A percentile compares a stretch with the other conserved stretches of the same genome.
These are phyloP conservation scores for Bathynomus jamesi DNA, from an alignment of 1,140 invertebrate species.

Conservation along the genomic window DNA sequence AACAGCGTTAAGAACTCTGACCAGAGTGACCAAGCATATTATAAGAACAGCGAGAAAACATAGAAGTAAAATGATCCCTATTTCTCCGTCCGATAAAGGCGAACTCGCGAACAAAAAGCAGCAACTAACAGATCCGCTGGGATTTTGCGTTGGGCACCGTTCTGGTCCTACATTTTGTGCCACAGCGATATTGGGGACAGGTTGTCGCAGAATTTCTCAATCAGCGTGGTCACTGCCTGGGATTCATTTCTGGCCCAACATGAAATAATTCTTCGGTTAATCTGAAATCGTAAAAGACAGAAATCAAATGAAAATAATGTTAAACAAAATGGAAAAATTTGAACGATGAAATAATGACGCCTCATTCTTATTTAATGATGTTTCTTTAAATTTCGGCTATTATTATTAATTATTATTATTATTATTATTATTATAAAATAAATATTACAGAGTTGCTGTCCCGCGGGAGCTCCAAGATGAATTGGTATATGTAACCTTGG, in stretches of 20 bases:
- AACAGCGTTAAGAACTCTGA: slow-evolving; percentile 50
- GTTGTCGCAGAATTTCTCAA: slow-evolving; percentile 21
- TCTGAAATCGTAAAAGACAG: slow-evolving; percentile 34
- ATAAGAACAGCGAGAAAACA: slow-evolving; percentile 48
- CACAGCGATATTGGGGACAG: too few species aligned
- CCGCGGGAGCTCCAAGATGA: too few species aligned
- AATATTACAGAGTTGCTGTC: too few species aligned
- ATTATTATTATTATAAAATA: too few species aligned
- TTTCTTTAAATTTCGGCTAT: too few species aligned
- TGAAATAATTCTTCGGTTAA: slow-evolving; percentile 45
- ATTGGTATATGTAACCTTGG: too few species aligned
- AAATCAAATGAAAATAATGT: too few species aligned
- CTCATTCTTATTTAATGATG: too few species aligned
- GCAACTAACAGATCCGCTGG: not conserved
- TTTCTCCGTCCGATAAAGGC: not conserved
- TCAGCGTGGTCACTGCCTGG: slow-evolving; percentile 35
- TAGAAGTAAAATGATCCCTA: slow-evolving; percentile 48
- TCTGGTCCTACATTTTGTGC: too few species aligned
- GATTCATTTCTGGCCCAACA: slow-evolving; percentile 38
- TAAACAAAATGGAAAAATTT: too few species aligned
- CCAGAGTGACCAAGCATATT: slow-evolving; percentile 51
- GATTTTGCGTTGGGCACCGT: not conserved
- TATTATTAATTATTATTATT: too few species aligned
- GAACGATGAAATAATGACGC: too few species aligned
- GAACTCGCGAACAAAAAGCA: not conserved